phyloP scores from a whole-genome alignment of 1,140 invertebrate species.

The Bemisia tabaci region DNA sequence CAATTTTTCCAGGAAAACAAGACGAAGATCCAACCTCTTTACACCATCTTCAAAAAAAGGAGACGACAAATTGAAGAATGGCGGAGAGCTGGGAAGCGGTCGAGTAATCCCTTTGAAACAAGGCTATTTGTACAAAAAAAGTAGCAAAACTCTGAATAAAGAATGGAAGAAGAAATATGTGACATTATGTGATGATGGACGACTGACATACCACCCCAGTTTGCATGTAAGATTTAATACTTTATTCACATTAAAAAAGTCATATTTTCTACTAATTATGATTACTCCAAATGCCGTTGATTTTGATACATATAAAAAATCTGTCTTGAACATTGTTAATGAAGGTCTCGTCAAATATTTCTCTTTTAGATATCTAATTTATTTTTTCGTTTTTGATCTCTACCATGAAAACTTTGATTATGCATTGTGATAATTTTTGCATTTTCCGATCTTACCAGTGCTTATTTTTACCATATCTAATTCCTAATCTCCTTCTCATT shows the following conservation, averaged over 20 bases:
- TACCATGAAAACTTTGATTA: too few relatives aligned
- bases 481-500: conserved; percentile 16
- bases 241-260: too few relatives aligned
- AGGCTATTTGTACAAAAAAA: conserved; percentile 92
- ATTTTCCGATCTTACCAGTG: too few relatives aligned
- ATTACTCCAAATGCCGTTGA: conserved; percentile 11
- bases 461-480: too few relatives aligned
- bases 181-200: conserved; percentile 82
- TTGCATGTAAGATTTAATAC: conserved; percentile 57
- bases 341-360: too few relatives aligned
- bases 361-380: too few relatives aligned
- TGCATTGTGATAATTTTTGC: too few relatives aligned
- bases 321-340: too few relatives aligned
- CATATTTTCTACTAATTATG: conserved; percentile 8
- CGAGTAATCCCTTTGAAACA: conserved; percentile 92
- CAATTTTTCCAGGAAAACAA: conserved; percentile 51
- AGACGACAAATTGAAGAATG: conserved; percentile 63
- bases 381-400: too few relatives aligned
- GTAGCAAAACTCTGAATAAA: conserved; percentile 88
- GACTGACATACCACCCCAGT: conserved; percentile 90
- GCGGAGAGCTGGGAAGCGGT: conserved; percentile 80
- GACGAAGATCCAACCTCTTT: conserved; percentile 87
- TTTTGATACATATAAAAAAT: background rate
- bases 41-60: conserved; percentile 72
- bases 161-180: conserved; percentile 99